Conservation (phyloP, 2,113 vertebrate genomes). For the Hiodon tergisus region DNA sequence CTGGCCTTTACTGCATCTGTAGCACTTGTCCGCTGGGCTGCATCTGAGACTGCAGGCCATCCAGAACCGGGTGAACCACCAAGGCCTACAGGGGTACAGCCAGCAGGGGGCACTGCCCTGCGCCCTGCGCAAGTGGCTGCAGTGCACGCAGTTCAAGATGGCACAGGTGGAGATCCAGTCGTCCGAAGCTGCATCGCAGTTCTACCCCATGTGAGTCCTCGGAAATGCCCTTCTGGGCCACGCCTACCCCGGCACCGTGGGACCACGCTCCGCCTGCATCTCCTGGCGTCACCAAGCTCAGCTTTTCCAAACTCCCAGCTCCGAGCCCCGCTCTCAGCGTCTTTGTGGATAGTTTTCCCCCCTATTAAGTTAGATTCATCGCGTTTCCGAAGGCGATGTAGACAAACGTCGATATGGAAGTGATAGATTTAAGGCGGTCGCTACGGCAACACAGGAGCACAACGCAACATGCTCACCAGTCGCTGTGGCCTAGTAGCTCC, state of each 20-base stretch:
- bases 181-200: slow-evolving; percentile 94
- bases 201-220: slow-evolving; percentile 87
- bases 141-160: slow-evolving; percentile 98
- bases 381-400: neutral
- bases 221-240: slow-evolving; percentile 13
- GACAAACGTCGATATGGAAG: slow-evolving; percentile 6
- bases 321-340: neutral
- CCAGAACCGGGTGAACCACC: slow-evolving; percentile 93
- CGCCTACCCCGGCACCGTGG: neutral
- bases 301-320: neutral
- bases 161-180: slow-evolving; percentile 99
- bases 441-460: neutral
- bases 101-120: slow-evolving; percentile 68
- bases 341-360: neutral
- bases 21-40: slow-evolving; percentile 94
- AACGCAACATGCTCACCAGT: neutral
- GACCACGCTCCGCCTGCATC: neutral
- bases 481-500: neutral
- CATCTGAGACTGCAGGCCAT: slow-evolving; percentile 95
- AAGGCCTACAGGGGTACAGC: slow-evolving; percentile 74
- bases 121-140: slow-evolving; percentile 92
- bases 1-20: neutral
- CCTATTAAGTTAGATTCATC: neutral
- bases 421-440: neutral
- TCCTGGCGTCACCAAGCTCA: neutral